phyloP scores from a whole-genome alignment of 2,797 vertebrate species.

The Morus bassanus region DNA sequence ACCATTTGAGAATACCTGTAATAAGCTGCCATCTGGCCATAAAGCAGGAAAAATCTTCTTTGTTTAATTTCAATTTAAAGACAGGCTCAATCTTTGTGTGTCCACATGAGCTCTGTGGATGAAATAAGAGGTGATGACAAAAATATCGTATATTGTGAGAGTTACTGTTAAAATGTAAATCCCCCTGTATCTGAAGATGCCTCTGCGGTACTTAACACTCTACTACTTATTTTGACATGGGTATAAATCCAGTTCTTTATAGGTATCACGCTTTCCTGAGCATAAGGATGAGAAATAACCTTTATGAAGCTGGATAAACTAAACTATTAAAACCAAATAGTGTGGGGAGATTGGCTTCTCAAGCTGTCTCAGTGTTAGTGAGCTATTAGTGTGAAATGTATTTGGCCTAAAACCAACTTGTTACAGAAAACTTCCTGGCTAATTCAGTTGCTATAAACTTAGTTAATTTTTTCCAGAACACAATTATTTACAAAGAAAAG shows the following conservation, averaged over 20 bases:
- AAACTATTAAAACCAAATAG: conserved; percentile 19
- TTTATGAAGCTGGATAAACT: conserved; percentile 24
- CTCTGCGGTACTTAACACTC: background rate
- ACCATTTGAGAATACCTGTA: conserved; percentile 37
- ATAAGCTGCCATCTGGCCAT: conserved; percentile 45
- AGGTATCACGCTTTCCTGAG: background rate
- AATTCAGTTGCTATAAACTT: conserved; percentile 1
- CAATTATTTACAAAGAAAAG: conserved; percentile 20
- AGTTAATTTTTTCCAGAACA: conserved; percentile 16
- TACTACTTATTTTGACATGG: background rate
- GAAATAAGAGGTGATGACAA: background rate
- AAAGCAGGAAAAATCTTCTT: background rate
- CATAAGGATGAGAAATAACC: conserved; percentile 17
- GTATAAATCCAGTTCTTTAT: conserved; percentile 2
- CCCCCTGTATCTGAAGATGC: background rate
- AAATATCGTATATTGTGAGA: background rate
- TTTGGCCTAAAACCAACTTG: conserved; percentile 30
- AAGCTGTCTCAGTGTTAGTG: background rate
- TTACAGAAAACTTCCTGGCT: conserved; percentile 20
- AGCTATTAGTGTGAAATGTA: conserved; percentile 9
- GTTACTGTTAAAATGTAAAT: background rate
- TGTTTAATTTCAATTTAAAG: conserved; percentile 32
- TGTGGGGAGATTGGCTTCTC: background rate
- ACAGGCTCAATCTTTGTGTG: background rate
- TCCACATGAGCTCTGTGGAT: background rate